phyloP scores from a whole-genome alignment of 2,888 invertebrate species.

The Oscheius sp. region DNA sequence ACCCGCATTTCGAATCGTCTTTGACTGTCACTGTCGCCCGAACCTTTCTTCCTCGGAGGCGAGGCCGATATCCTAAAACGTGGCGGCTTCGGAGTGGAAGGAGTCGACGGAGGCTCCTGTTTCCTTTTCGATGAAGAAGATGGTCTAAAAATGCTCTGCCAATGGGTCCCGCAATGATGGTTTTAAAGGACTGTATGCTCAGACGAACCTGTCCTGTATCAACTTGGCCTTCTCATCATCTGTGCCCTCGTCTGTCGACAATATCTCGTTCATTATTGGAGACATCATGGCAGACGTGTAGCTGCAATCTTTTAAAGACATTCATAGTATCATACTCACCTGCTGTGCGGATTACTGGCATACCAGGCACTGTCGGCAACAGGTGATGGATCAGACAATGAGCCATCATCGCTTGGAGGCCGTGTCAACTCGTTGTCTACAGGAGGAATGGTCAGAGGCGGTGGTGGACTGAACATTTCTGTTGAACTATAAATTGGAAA shows the following conservation, averaged over 20 bases:
- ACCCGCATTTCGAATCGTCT: constrained; percentile 58
- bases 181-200: no score
- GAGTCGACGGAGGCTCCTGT: not conserved
- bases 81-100: constrained; percentile 55
- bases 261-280: constrained; percentile 64
- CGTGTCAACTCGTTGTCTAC: constrained; percentile 47
- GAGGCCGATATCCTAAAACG: constrained; percentile 69
- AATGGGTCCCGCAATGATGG: not conserved
- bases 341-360: constrained; percentile 54
- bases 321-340: constrained; percentile 25
- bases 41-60: constrained; percentile 54
- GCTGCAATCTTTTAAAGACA: constrained; percentile 38
- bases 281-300: constrained; percentile 72
- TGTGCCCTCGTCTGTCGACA: constrained; percentile 57
- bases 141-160: not conserved
- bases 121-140: not conserved
- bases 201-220: constrained; percentile 50
- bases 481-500: not conserved
- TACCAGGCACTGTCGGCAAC: constrained; percentile 47
- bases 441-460: not conserved
- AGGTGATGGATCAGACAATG: constrained; percentile 47
- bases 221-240: constrained; percentile 52
- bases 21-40: constrained; percentile 42
- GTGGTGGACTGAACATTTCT: constrained; percentile 21
- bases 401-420: constrained; percentile 56